Conservation (phyloP, 2,797 vertebrate genomes). For the Peromyscus eremicus region DNA sequence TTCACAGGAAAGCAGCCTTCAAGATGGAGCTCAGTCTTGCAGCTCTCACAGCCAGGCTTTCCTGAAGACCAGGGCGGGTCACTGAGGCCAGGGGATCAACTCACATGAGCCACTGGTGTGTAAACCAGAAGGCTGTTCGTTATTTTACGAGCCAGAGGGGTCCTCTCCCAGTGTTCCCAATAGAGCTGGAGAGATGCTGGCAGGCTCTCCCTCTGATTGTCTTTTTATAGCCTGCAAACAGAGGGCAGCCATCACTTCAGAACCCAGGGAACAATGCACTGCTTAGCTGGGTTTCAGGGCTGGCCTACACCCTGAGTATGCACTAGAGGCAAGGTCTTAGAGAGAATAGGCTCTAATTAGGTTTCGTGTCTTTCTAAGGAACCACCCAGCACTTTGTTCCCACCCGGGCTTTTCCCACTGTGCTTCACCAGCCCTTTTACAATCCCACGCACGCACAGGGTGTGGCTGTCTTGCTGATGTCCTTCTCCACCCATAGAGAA, state of each 20-base stretch:
- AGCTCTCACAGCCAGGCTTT: not conserved
- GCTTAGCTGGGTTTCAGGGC: not conserved
- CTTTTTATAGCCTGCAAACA: constrained; percentile 34
- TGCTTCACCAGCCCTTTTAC: not conserved
- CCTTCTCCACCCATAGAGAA: not conserved
- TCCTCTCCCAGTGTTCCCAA: not conserved
- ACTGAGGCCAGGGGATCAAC: not conserved
- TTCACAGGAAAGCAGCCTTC: not conserved
- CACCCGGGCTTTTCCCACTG: not conserved
- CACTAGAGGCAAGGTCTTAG: not conserved
- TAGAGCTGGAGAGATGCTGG: not conserved
- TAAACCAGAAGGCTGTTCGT: not conserved
- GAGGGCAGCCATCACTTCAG: not conserved
- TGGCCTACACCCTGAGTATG: not conserved
- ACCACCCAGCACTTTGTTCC: not conserved
- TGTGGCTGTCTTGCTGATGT: not conserved
- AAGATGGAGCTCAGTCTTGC: not conserved
- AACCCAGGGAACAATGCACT: not conserved
- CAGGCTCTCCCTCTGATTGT: not conserved
- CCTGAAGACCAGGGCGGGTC: not conserved
- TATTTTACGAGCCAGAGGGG: not conserved
- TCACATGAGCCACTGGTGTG: not conserved
- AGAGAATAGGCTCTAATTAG: constrained; percentile 4
- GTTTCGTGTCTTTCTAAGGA: not conserved
- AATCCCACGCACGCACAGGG: not conserved